phyloP scores from a whole-genome alignment of 2,113 vertebrate species.

The Corvus hawaiiensis region DNA sequence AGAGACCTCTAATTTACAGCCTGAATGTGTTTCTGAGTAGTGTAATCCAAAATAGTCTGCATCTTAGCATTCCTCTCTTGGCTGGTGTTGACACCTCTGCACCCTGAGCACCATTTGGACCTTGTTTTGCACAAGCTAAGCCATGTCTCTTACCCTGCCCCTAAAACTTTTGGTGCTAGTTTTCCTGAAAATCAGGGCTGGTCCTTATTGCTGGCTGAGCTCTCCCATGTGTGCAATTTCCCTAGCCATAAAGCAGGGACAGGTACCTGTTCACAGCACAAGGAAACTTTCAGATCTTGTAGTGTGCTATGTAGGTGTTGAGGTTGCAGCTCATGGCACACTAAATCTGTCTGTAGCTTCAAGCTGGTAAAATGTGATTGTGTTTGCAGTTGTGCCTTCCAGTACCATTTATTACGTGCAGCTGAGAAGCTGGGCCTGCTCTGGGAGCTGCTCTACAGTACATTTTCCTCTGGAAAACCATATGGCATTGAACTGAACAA shows the following conservation, averaged over 20 bases:
- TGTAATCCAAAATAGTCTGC: background rate
- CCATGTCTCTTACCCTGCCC: background rate
- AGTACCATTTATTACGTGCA: background rate
- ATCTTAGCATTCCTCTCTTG: background rate
- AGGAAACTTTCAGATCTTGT: background rate
- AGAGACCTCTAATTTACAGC: background rate
- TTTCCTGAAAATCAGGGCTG: background rate
- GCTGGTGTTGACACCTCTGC: background rate
- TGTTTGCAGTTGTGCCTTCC: background rate
- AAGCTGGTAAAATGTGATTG: background rate
- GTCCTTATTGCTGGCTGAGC: background rate
- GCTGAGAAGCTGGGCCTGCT: background rate
- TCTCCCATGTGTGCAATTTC: rapidly evolving
- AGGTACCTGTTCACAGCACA: background rate
- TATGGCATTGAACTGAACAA: background rate
- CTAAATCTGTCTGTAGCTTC: background rate
- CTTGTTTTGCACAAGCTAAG: background rate
- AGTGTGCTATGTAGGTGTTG: background rate
- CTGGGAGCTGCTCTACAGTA: background rate
- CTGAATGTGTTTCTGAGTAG: background rate
- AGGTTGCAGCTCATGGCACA: background rate
- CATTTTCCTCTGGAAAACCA: background rate
- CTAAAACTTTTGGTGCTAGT: background rate
- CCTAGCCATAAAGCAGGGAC: background rate
- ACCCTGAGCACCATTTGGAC: background rate